Base-by-base conservation (phyloP, 2,113 vertebrate species). In the Numida meleagris region DNA sequence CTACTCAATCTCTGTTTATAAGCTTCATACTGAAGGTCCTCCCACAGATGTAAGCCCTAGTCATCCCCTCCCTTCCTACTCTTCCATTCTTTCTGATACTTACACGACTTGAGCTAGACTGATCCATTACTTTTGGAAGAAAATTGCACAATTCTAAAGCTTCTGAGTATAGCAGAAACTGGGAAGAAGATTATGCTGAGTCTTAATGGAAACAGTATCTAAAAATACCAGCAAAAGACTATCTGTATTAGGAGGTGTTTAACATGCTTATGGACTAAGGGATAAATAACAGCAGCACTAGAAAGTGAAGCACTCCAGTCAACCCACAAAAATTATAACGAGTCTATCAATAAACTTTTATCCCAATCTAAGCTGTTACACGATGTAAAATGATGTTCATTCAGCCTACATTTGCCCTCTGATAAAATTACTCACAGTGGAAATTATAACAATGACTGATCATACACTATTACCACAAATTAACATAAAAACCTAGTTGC, bases 361-460 rank as follows among this genome's bases (percentile, higher is more conserved):
- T 77, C 29, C 63, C 75, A 74, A 71, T 59, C 62, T 77, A 93
- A 89, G 4, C 21, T 77, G 45, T 62, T 94, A 88, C 7, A 58
- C 70, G 53, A 20, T 70, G 63, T 50, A 89, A 93, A 95, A 91
- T 21, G 3, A 91, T 62, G 59, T 80, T 82, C 85, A 34, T 55
- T 82, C 72, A 90, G 50, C 75, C 85, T 75, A 89, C 38, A 91
- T 80, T 82, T 95, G 79, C 75, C 55, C 82, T 74, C 78, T 71
- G 68, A 83, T 57, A 80, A 91, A 91, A 94, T 71, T 89, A 83
- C 34, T 82, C 79, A 91, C 45, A 71, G 34, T 81, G 42, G 63
- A 96, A 94, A 95, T 89, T 73, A 84, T 57, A 96, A 89, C 86
- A 67, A 87, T 76, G 74, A 89, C 74, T 86, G 89, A 94, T 86